Evolutionary conservation across 2,797 vertebrate species (phyloP), one percentile per base, ranked within the genome.

Genomic region (Lindbergichthys nudifrons): DNA sequence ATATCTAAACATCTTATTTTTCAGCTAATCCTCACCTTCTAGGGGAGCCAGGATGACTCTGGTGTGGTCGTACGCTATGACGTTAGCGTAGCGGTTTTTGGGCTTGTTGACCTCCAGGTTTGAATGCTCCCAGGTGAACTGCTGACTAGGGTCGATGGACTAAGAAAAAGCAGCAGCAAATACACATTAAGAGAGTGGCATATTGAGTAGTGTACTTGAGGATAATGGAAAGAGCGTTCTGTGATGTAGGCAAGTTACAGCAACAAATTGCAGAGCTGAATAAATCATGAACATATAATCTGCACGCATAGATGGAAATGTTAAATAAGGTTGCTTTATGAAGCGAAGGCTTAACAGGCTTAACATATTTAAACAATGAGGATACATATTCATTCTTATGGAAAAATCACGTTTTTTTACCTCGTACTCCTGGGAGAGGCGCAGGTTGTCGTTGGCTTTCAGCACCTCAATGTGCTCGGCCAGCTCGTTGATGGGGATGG

Each of bases 351-450:
- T 75, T 84, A 86, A 85, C 68, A 47, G 45, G 75, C 74, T 77
- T 82, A 73, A 79, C 70, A 54, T 75, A 63, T 66, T 57, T 21
- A 50, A 81, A 77, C 75, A 87, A 69, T 11, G 39, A 83, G 54
- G 45, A 68, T 26, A 58, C 76, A 62, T 53, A 30, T 85, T 70
- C 50, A 77, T 80, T 73, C 45, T 46, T 56, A 43, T 66, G 30
- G 53, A 75, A 76, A 62, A 56, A 72, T 65, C 62, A 65, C 47
- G n/a, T 4, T 41, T 65, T 74, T 66, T 93, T 86, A 99, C 98
- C 97, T 99, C 98, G 3, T 99, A 99, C 87, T 99, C 98, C 93
- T 99, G 98, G n/a, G 98, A 99, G 62, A 99, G 96, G 84, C 97
- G 96, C 88, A 99, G 96, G 94, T 98, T 99, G 95, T 99, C 98